phyloP scores from a whole-genome alignment of 64 coral and sea anemone species.

The Stichodactyla helianthus region DNA sequence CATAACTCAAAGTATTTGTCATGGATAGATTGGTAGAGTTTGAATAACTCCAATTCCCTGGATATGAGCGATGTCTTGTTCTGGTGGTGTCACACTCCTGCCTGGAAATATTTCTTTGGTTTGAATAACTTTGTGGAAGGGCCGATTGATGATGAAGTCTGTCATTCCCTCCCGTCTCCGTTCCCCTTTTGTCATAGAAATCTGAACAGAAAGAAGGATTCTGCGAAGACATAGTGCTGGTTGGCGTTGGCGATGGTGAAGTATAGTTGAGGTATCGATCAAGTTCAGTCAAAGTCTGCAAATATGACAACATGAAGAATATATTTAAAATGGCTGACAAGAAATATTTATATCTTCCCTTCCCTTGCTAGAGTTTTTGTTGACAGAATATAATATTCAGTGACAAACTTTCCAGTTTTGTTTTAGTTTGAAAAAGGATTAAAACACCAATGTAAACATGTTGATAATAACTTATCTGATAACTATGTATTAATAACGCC shows the following conservation, averaged over 20 bases:
- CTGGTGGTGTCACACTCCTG: background rate
- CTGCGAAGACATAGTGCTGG: background rate
- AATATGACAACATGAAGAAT: background rate
- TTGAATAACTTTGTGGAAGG: background rate
- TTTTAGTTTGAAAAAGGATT: too few relatives aligned
- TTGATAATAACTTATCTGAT: too few relatives aligned
- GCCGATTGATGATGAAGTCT: background rate
- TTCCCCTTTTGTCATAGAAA: background rate
- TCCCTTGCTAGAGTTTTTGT: too few relatives aligned
- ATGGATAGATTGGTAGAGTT: background rate
- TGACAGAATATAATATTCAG: too few relatives aligned
- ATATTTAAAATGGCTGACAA: too few relatives aligned
- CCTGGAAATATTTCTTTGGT: background rate
- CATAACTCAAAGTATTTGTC: background rate
- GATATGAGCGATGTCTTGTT: background rate
- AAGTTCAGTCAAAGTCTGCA: background rate
- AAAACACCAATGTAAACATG: too few relatives aligned
- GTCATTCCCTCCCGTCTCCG: background rate
- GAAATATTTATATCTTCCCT: too few relatives aligned
- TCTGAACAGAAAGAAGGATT: background rate
- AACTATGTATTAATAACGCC: too few relatives aligned
- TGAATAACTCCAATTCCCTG: background rate
- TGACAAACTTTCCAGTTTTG: too few relatives aligned
- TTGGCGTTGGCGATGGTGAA: background rate
- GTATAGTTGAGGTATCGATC: conserved; percentile 16